Percentiles rank a stretch among this genome's conserved stretches.
phyloP scores from a whole-genome alignment of 2,888 invertebrate species.

The Apamea crenata region DNA sequence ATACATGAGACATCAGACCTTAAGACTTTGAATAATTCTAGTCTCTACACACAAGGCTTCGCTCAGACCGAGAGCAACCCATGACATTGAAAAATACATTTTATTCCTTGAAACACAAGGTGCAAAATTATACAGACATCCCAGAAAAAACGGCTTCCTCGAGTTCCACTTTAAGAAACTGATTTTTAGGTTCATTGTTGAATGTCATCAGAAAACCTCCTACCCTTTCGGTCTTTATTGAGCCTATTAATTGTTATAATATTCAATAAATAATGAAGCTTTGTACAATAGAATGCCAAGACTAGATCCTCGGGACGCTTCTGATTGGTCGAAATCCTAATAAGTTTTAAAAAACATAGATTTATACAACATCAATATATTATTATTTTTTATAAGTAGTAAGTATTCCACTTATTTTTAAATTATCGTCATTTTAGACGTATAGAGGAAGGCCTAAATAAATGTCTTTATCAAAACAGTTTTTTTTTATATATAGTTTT shows the following conservation, averaged over 20 bases:
- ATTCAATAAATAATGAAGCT: constrained; percentile 30
- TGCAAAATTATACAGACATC: neutral
- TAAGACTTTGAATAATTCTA: neutral
- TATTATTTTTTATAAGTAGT: neutral
- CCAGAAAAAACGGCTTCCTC: neutral
- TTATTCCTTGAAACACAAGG: neutral
- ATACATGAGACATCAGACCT: neutral
- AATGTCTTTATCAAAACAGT: constrained; percentile 21
- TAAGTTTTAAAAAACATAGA: constrained; percentile 2
- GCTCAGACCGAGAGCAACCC: neutral
- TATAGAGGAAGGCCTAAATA: constrained; percentile 9
- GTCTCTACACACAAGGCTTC: constrained; percentile 4
- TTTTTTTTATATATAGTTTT: neutral
- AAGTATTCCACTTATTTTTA: neutral
- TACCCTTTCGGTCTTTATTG: neutral
- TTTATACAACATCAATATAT: constrained; percentile 35
- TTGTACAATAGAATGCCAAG: constrained; percentile 33
- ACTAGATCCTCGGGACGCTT: constrained; percentile 26
- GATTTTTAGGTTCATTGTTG: neutral
- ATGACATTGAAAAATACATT: neutral
- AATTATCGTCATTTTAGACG: constrained; percentile 16
- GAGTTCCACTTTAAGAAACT: neutral
- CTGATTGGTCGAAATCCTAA: constrained; percentile 3
- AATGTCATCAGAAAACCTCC: neutral
- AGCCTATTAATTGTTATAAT: neutral